phyloP scores from a whole-genome alignment of 2,797 vertebrate species.

The Sebastes nivosus region DNA sequence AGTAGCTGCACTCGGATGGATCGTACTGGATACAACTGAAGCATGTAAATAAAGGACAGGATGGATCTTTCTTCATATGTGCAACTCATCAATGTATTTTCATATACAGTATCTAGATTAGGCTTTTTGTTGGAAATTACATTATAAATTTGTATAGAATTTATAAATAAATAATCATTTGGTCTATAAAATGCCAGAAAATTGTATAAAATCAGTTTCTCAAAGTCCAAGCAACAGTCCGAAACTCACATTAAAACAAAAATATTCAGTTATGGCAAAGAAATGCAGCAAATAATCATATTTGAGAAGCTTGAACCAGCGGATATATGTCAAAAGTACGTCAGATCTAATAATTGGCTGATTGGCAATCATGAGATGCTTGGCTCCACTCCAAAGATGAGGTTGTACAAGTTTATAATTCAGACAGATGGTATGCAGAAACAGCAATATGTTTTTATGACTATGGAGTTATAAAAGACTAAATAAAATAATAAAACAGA shows the following conservation, averaged over 20 bases:
- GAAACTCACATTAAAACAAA: neutral
- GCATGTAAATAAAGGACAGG: neutral
- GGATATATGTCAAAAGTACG: neutral
- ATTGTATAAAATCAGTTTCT: neutral
- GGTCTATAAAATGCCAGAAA: neutral
- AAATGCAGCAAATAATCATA: neutral
- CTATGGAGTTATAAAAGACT: neutral
- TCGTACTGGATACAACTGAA: neutral
- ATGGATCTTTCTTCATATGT: neutral
- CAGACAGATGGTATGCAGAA: neutral
- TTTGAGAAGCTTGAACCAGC: neutral
- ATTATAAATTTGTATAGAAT: neutral
- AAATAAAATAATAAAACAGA: neutral
- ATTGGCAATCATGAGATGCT: neutral
- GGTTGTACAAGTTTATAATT: neutral
- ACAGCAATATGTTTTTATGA: neutral
- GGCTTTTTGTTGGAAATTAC: neutral
- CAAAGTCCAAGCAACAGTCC: neutral
- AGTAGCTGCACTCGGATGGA: constrained; percentile 17
- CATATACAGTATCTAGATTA: neutral
- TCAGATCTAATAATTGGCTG: neutral
- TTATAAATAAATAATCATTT: neutral
- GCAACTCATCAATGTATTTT: neutral
- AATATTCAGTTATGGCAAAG: neutral
- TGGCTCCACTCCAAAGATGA: neutral